Conservation (phyloP, 2,888 invertebrate species). For the Noctua comes region DNA sequence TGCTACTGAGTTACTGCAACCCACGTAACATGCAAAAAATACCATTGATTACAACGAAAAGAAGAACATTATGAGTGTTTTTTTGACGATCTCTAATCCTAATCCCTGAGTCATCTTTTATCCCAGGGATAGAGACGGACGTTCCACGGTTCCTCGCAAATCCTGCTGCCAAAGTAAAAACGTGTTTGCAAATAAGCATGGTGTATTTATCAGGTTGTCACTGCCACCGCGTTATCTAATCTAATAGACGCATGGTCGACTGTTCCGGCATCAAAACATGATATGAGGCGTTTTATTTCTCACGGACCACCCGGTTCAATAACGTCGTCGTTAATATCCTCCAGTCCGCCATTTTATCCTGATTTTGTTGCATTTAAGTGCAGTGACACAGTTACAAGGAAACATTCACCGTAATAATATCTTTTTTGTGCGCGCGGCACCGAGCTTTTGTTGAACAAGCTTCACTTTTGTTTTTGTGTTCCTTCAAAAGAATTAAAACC, state of each 20-base stretch:
- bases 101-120: neutral
- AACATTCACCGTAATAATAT: slow-evolving; percentile 51
- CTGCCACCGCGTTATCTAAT: slow-evolving; percentile 2
- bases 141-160: neutral
- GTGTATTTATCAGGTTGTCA: neutral
- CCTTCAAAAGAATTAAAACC: slow-evolving; percentile 43
- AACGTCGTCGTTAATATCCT: slow-evolving; percentile 14
- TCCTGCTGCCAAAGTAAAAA: neutral
- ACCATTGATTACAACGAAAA: neutral
- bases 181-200: neutral
- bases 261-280: neutral
- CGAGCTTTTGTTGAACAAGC: slow-evolving; percentile 34
- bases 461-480: slow-evolving; percentile 46
- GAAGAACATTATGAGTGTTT: neutral
- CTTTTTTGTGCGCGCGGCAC: slow-evolving; percentile 48
- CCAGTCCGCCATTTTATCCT: slow-evolving; percentile 23
- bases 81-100: neutral
- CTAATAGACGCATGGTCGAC: neutral
- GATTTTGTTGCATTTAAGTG: slow-evolving; percentile 43
- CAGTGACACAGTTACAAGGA: slow-evolving; percentile 55
- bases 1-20: neutral
- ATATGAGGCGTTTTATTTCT: neutral
- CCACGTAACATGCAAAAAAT: neutral
- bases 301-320: slow-evolving; percentile 15
- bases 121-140: neutral